These are phyloP conservation scores for Lasius platythorax DNA, from an alignment of 2,888 invertebrate genomes.

Conservation along the genomic window DNA sequence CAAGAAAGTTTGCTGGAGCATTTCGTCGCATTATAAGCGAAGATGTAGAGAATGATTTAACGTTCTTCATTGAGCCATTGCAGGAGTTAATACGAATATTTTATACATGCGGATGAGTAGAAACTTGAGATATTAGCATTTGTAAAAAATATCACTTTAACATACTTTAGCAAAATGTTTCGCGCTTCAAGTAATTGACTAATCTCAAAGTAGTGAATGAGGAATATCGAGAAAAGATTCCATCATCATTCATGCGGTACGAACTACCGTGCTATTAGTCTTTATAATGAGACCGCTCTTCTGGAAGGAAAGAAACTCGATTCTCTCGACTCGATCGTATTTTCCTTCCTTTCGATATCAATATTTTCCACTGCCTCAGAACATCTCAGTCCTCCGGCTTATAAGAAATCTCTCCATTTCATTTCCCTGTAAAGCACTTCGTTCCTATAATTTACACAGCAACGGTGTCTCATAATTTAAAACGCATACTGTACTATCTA, in stretches of 20 bases:
- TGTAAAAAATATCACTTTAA: conserved; percentile 3
- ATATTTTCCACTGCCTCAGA: conserved; percentile 39
- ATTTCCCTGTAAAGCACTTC: conserved; percentile 9
- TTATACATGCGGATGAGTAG: neutral
- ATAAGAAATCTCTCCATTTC: conserved; percentile 43
- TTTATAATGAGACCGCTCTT: conserved; percentile 38
- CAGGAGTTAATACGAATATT: neutral
- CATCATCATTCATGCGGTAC: conserved; percentile 17
- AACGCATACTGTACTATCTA: neutral
- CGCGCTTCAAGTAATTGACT: neutral
- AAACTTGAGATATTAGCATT: neutral
- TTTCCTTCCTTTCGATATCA: conserved; percentile 41
- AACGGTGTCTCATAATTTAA: conserved; percentile 8
- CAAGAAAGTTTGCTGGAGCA: neutral
- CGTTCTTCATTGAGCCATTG: neutral
- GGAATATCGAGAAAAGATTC: conserved; percentile 13
- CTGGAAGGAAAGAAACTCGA: conserved; percentile 11
- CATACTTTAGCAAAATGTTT: conserved; percentile 14
- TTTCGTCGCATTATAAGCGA: neutral
- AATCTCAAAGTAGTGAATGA: neutral
- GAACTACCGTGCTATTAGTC: conserved; percentile 43
- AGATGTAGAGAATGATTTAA: neutral
- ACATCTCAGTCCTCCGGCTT: conserved; percentile 30
- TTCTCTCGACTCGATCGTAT: conserved; percentile 35
- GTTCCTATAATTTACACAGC: conserved; percentile 38